Evolutionary conservation across 1,140 invertebrate genomes (phyloP).

Genomic region (Chrysoperla carnea): DNA sequence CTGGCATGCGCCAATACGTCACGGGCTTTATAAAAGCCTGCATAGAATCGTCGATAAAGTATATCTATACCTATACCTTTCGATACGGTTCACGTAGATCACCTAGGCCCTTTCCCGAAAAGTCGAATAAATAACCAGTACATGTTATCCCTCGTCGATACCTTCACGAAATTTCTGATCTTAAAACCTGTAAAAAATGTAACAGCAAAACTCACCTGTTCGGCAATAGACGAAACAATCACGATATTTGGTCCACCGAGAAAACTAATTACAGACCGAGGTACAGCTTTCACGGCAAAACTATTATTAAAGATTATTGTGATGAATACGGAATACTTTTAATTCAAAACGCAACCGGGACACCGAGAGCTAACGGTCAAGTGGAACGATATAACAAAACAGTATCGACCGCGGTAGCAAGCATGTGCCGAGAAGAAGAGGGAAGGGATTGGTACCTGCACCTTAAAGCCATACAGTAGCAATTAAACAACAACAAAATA

Average conservation of each 20-base stretch:
- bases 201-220: too few relatives aligned
- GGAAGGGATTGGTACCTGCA: slow-evolving; percentile 8
- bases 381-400: slow-evolving; percentile 14
- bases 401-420: slow-evolving; percentile 4
- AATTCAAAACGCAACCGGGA: slow-evolving; percentile 11
- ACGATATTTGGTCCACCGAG: slow-evolving; percentile 9
- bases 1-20: slow-evolving; percentile 9
- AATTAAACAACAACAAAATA: slow-evolving; percentile 9
- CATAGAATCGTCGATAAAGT: slow-evolving; percentile 10
- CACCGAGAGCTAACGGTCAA: slow-evolving; percentile 16
- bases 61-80: slow-evolving; percentile 10
- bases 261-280: slow-evolving; percentile 11
- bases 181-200: slow-evolving; percentile 12
- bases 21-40: slow-evolving; percentile 9
- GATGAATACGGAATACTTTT: slow-evolving; percentile 9
- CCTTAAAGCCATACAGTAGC: slow-evolving; percentile 8
- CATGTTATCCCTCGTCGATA: slow-evolving; percentile 11
- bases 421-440: slow-evolving; percentile 3
- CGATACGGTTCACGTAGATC: slow-evolving; percentile 14
- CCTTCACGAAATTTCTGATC: slow-evolving; percentile 15
- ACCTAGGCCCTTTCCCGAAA: too few relatives aligned
- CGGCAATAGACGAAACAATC: slow-evolving; percentile 7
- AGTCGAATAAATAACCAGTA: slow-evolving; percentile 10
- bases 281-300: slow-evolving; percentile 10
- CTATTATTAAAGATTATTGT: slow-evolving; percentile 13